phyloP scores from a whole-genome alignment of 2,797 vertebrate species.

The Dromococcyx pavoninus region DNA sequence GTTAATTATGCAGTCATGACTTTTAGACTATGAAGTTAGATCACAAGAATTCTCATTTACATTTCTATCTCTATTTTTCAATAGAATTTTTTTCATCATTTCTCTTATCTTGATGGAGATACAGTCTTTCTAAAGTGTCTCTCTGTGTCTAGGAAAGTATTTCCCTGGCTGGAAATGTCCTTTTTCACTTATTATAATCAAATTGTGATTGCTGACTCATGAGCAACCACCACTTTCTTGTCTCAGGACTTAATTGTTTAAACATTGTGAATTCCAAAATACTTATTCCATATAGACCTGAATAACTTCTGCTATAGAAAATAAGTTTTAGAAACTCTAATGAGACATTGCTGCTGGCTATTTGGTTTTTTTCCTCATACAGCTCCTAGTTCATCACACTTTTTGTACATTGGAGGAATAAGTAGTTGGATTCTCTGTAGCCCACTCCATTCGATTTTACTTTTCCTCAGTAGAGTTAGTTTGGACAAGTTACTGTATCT shows the following conservation, averaged over 20 bases:
- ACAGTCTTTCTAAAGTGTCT: neutral
- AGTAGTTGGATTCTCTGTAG: neutral
- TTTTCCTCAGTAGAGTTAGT: neutral
- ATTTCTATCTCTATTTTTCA: conserved; percentile 16
- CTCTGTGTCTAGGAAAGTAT: neutral
- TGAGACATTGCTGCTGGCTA: fast-evolving
- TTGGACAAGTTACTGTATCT: neutral
- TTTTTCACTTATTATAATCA: neutral
- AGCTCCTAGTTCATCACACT: neutral
- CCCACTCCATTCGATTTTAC: neutral
- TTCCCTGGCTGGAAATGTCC: neutral
- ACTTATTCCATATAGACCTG: neutral
- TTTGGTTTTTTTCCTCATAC: neutral
- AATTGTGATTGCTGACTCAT: neutral
- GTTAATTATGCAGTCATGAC: conserved; percentile 9
- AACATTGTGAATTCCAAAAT: neutral
- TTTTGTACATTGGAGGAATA: neutral
- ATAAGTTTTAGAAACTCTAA: neutral
- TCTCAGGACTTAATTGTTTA: neutral
- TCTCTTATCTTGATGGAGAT: neutral
- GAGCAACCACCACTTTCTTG: neutral
- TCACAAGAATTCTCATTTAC: conserved; percentile 1
- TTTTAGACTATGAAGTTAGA: neutral
- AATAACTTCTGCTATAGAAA: neutral
- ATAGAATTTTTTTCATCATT: neutral